These are phyloP conservation scores for Archaeoteleia sp. DNA, from an alignment of 2,888 invertebrate genomes.

Conservation along the genomic window DNA sequence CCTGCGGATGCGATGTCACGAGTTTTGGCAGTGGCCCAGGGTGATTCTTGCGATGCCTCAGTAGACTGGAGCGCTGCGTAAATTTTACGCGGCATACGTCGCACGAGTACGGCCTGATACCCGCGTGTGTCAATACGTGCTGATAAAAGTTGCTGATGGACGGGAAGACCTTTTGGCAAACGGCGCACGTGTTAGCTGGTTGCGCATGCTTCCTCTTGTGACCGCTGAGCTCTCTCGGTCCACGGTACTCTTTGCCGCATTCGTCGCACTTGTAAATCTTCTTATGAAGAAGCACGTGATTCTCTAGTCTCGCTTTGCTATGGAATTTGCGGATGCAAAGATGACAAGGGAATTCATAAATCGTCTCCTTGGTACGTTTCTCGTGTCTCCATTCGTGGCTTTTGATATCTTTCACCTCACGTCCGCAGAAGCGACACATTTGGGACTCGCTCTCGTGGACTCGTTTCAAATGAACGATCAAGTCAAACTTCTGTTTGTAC, in stretches of 20 bases:
- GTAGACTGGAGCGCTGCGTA: constrained; percentile 62
- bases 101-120: constrained; percentile 66
- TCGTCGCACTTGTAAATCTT: constrained; percentile 57
- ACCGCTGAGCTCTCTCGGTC: constrained; percentile 55
- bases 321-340: constrained; percentile 61
- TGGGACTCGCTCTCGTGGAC: constrained; percentile 50
- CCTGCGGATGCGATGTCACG: constrained; percentile 53
- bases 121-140: constrained; percentile 66
- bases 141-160: constrained; percentile 63
- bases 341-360: constrained; percentile 56
- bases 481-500: constrained; percentile 58
- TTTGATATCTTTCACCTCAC: constrained; percentile 59
- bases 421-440: constrained; percentile 64
- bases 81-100: constrained; percentile 64
- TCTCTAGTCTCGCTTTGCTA: constrained; percentile 60
- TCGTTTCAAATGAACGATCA: constrained; percentile 56
- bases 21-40: constrained; percentile 60
- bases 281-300: constrained; percentile 59
- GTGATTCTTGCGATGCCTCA: constrained; percentile 63
- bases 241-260: constrained; percentile 58
- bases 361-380: constrained; percentile 48
- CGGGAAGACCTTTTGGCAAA: constrained; percentile 60
- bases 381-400: constrained; percentile 64
- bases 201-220: constrained; percentile 60
- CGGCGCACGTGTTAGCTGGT: constrained; percentile 52